Evolutionary conservation across 1,140 invertebrate genomes (phyloP).

Genomic region (Megalopta genalis): DNA sequence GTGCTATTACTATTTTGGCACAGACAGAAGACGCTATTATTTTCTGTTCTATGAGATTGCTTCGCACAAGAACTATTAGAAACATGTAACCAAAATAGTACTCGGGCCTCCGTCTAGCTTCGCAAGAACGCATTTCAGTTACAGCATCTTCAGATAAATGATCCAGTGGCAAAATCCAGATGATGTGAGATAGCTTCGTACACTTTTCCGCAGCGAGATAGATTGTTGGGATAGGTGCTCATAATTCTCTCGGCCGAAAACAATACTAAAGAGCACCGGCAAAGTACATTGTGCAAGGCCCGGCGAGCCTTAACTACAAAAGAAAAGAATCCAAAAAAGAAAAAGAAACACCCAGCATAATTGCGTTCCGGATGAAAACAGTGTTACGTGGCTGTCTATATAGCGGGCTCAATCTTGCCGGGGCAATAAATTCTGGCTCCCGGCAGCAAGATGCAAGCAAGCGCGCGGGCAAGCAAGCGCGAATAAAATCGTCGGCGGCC

Average conservation of each 20-base stretch:
- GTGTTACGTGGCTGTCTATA: conserved; percentile 18
- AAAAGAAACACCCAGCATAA: conserved; percentile 57
- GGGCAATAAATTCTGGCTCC: conserved; percentile 42
- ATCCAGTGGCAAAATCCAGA: too few species aligned
- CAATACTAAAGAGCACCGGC: conserved; percentile 30
- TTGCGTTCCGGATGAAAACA: conserved; percentile 56
- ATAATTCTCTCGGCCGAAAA: conserved; percentile 52
- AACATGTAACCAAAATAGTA: too few species aligned
- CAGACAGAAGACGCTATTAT: too few species aligned
- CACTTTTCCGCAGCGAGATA: too few species aligned
- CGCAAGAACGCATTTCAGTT: too few species aligned
- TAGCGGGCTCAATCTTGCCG: conserved; percentile 39
- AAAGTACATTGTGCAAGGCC: conserved; percentile 52
- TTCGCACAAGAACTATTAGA: too few species aligned
- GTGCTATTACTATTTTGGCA: too few species aligned
- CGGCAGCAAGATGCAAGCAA: background rate
- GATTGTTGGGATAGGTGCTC: conserved; percentile 23
- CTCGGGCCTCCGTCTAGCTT: too few species aligned
- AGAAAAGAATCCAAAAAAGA: conserved; percentile 42
- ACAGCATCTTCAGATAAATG: too few species aligned
- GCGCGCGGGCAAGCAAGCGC: background rate
- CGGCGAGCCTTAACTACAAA: conserved; percentile 36
- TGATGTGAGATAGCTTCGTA: too few species aligned
- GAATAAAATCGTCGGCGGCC: conserved; percentile 21
- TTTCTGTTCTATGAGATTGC: too few species aligned